Conservation (phyloP, 2,113 vertebrate genomes). For the Cercopithecus mona region DNA sequence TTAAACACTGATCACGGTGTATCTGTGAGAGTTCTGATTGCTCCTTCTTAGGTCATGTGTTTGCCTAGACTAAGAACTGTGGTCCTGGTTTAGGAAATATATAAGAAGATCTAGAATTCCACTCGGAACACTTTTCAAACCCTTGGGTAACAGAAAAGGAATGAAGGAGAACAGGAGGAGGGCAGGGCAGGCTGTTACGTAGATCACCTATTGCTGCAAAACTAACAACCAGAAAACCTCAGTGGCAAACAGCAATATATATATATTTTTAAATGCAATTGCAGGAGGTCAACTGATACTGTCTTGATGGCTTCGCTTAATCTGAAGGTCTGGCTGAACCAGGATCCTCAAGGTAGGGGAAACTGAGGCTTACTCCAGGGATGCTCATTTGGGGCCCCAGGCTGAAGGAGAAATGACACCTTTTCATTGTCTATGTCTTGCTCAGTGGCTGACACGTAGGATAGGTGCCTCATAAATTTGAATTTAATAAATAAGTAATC, state of each 20-base stretch:
- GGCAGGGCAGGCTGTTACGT: fast-evolving
- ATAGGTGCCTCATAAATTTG: not conserved
- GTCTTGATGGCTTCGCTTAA: not conserved
- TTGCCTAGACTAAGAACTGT: not conserved
- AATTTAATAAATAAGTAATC: not conserved
- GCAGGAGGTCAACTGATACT: not conserved
- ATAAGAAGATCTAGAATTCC: not conserved
- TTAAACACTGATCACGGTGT: not conserved
- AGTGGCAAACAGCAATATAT: not conserved
- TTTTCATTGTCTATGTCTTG: not conserved
- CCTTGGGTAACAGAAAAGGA: not conserved
- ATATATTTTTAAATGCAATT: not conserved
- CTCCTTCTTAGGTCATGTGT: not conserved
- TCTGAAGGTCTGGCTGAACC: not conserved
- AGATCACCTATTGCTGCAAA: not conserved
- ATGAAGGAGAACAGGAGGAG: too few relatives aligned
- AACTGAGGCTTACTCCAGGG: not conserved
- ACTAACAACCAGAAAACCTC: not conserved
- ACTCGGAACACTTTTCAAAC: not conserved
- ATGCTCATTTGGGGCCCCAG: not conserved
- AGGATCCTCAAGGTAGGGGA: not conserved
- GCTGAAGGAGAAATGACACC: not conserved
- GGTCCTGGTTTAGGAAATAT: not conserved
- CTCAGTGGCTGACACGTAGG: not conserved
- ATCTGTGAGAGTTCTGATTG: not conserved